Evolutionary conservation across 2,888 invertebrate genomes (phyloP), one percentile per base, ranked within the genome.

Genomic region (Apamea epomidion): DNA sequence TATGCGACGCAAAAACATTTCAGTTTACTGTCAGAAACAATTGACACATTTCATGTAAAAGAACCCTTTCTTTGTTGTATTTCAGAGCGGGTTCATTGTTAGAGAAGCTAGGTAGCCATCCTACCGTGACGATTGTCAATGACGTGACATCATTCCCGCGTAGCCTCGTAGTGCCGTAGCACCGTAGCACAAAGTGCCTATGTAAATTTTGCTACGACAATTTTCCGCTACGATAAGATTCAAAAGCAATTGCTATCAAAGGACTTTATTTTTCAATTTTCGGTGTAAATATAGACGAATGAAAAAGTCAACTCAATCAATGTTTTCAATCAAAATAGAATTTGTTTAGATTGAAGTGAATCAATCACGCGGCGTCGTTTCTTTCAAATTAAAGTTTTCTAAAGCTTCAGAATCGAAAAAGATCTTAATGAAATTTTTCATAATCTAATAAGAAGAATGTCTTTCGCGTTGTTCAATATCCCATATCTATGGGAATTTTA

Each of bases 101-200:
- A 65, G 25, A 29, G 54, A 29, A 37, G 68, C 7, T 62, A 69
- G 29, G 70, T 45, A 77, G 70, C 65, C 54, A 73, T 37, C 45
- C 54, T 70, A 81, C 83, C 25, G 84, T 81, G 76, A 84, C 69
- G 48, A 60, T 85, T 81, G 74, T 81, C 81, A 84, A 73, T 80
- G 75, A 80, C 67, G 70, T 77, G 71, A 85, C 76, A 74, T 76
- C 73, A 64, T 72, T 67, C 37, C 62, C 64, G 64, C 83, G 83
- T 82, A 81, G 82, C 82, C 12, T 2, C 73, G 74, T 69, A 45
- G 72, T 45, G 32, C 25, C 51, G 75, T 81, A 65, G 74, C 81
- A 29, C 25, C 78, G 74, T 67, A 80, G 76, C 84, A 58, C 32
- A 10, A 21, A 62, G 60, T 78, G 51, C 21, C 54, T 65, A 75